Evolutionary conservation across 2,797 vertebrate genomes (phyloP).

Genomic region (Molossus alvarezi): DNA sequence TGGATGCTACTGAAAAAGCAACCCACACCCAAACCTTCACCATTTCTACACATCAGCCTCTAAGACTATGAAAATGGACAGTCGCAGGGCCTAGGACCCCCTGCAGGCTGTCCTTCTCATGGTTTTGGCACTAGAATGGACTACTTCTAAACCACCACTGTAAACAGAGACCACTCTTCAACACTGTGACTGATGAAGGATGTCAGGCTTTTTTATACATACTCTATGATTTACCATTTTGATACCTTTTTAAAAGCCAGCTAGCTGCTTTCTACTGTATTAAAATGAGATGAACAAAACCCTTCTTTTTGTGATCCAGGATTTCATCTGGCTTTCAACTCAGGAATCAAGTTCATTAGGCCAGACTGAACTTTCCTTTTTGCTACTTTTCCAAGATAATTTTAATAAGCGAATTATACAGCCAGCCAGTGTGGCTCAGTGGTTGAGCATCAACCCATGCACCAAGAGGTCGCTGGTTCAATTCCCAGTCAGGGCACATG

Average conservation of each 20-base stretch:
- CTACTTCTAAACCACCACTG: slow-evolving; percentile 26
- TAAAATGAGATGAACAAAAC: slow-evolving; percentile 16
- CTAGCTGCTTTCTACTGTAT: slow-evolving; percentile 19
- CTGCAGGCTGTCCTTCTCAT: not conserved
- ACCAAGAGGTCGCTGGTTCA: too few species aligned
- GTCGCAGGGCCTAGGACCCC: not conserved
- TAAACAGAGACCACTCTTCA: not conserved
- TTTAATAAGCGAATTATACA: not conserved
- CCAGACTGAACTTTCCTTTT: slow-evolving; percentile 64
- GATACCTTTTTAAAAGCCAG: slow-evolving; percentile 19
- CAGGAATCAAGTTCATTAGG: slow-evolving; percentile 72
- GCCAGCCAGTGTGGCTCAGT: too few species aligned
- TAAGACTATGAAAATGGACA: not conserved
- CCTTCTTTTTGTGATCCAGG: not conserved
- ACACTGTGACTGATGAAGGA: not conserved
- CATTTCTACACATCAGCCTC: not conserved
- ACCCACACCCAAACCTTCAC: not conserved
- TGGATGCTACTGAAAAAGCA: not conserved
- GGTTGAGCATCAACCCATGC: too few species aligned
- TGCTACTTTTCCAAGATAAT: slow-evolving; percentile 62
- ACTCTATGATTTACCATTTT: not conserved
- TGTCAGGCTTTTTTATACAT: not conserved
- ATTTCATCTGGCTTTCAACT: slow-evolving; percentile 74
- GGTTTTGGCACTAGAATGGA: not conserved
- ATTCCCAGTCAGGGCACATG: too few species aligned